Evolutionary conservation across 2,797 vertebrate species (phyloP), one percentile per base, ranked within the genome.

Genomic region (Cossypha niveicapilla): DNA sequence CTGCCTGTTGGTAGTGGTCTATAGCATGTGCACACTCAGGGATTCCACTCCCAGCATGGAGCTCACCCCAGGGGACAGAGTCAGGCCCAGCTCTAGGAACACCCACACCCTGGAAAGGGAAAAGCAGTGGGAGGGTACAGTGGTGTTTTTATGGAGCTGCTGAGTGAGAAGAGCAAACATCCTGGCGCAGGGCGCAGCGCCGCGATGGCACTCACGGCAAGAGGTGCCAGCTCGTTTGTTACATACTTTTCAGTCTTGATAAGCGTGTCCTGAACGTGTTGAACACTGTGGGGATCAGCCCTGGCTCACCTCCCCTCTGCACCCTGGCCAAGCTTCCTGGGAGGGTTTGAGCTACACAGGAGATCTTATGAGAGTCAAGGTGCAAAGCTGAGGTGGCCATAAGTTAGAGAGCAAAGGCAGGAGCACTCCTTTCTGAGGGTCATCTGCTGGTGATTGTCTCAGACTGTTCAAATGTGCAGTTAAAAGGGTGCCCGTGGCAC

Each of bases 181-280:
- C 56, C 79, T 63, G 39, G 82, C 15, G 0, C 17, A 3, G 4
- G 4, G 57, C 1, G 0, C 17, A 21, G 75, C 1, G 1, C 56
- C 0, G 0, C 6, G 0, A 15, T 44, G 70, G 67, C 78, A 50
- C 60, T 90, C 4, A 0, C 0, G 0, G 48, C 17, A 13, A 48
- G 94, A 85, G 82, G 75, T 5, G 5, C 81, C 0, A 0, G 24
- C 32, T 78, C 82, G 65, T 88, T 68, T 78, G 54, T 44, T 88
- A 47, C 62, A 27, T 91, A 65, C 65, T 88, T 96, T n/a, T 50
- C 47, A 18, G 58, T 21, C 32, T 66, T 37, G 60, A 50, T 88
- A 88, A 88, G 37, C 4, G 5, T 41, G 56, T 80, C 81, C 75
- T 41, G 67, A 60, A 24, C 1, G 1, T 10, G 21, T 42, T 71